These are phyloP conservation scores for Meandrusa payeni DNA, from an alignment of 2,888 invertebrate species.

Conservation along the genomic window DNA sequence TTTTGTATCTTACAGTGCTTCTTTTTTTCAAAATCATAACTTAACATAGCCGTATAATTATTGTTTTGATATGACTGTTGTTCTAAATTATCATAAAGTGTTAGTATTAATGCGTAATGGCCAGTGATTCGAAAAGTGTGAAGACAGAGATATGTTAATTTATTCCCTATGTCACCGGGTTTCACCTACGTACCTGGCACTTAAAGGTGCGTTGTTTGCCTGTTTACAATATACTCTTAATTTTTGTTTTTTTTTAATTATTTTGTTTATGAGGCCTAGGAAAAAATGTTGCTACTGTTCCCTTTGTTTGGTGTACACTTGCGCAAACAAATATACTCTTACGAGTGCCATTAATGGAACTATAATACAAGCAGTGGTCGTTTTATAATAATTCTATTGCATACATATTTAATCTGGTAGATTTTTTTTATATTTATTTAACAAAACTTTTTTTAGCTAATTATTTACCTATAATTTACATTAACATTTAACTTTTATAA, in stretches of 20 bases:
- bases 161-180: conserved; percentile 69
- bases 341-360: conserved; percentile 42
- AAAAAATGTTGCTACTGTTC: no score
- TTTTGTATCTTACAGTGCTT: conserved; percentile 42
- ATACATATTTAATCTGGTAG: no score
- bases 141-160: conserved; percentile 76
- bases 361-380: no score
- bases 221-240: conserved; percentile 34
- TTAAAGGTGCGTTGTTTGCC: conserved; percentile 62
- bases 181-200: conserved; percentile 71
- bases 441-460: no score
- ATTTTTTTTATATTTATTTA: no score
- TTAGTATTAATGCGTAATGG: conserved; percentile 51
- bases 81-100: conserved; percentile 40
- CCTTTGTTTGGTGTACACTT: conserved; percentile 22
- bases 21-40: conserved; percentile 45
- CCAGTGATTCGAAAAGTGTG: conserved; percentile 55
- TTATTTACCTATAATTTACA: no score
- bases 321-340: conserved; percentile 39
- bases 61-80: conserved; percentile 36
- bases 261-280: no score
- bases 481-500: no score
- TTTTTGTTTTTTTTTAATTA: background rate
- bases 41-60: conserved; percentile 51
- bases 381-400: no score